A percentile compares a stretch with the other conserved stretches of the same genome.
These are phyloP conservation scores for Pseudococcus longispinus DNA, from an alignment of 2,888 invertebrate genomes.

Conservation along the genomic window DNA sequence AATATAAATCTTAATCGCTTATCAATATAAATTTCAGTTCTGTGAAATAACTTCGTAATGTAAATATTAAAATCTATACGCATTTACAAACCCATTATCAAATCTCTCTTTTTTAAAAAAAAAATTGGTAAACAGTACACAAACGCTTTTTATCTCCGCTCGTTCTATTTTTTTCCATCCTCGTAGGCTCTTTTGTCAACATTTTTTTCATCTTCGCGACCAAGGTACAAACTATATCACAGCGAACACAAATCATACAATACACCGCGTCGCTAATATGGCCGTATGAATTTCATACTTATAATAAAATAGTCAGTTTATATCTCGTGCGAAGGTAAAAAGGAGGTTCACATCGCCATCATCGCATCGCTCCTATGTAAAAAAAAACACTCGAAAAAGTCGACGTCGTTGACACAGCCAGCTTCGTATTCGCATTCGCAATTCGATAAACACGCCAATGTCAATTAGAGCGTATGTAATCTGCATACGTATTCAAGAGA, in stretches of 20 bases:
- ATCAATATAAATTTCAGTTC: background rate
- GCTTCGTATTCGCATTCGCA: background rate
- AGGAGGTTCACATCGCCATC: too few relatives aligned
- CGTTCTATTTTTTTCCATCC: background rate
- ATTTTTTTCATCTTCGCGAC: background rate
- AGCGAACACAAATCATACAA: background rate
- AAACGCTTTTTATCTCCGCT: too few relatives aligned
- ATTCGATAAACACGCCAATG: background rate
- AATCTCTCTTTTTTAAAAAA: background rate
- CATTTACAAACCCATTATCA: background rate
- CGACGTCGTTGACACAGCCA: background rate
- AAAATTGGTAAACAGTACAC: background rate
- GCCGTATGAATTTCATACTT: background rate
- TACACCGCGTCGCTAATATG: constrained; percentile 6
- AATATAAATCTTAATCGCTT: constrained; percentile 3
- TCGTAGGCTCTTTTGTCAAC: background rate
- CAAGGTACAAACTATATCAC: background rate
- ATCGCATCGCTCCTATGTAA: background rate
- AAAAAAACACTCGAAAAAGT: background rate
- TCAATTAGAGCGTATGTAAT: background rate
- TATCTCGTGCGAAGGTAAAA: background rate
- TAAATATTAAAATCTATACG: background rate
- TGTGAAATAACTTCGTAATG: background rate
- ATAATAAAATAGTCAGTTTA: background rate
- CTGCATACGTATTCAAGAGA: background rate